Conservation (phyloP, 2,113 vertebrate genomes). For the Silurus asotus region DNA sequence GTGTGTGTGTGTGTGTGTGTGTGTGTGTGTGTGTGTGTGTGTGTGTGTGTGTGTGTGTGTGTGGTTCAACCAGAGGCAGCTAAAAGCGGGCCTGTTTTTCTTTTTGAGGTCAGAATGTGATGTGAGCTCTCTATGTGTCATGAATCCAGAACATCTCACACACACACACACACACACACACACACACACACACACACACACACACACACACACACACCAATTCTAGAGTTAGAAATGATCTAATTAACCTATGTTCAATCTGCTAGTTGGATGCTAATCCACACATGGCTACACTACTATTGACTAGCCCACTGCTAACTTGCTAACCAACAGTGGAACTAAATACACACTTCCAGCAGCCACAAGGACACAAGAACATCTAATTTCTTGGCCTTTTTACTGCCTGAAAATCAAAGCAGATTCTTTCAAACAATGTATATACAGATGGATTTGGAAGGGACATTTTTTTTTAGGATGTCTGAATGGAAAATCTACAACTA, state of each 20-base stretch:
- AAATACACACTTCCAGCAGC: neutral
- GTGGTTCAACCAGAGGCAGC: slow-evolving; percentile 23
- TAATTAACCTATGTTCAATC: neutral
- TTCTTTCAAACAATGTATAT: neutral
- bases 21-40: slow-evolving; percentile 34
- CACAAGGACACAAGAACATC: neutral
- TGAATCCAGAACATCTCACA: slow-evolving; percentile 52
- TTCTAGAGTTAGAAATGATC: too few species aligned
- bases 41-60: slow-evolving; percentile 41
- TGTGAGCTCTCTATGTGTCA: slow-evolving; percentile 33
- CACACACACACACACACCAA: neutral
- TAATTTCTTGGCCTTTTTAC: neutral
- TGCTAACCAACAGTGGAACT: neutral
- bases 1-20: slow-evolving; percentile 42
- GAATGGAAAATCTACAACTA: neutral
- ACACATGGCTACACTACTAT: neutral
- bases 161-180: slow-evolving; percentile 13
- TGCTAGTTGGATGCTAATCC: neutral
- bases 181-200: slow-evolving; percentile 22
- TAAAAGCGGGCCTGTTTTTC: slow-evolving; percentile 39
- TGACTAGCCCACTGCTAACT: neutral
- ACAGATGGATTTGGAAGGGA: neutral
- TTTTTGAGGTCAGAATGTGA: slow-evolving; percentile 44
- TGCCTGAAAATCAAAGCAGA: neutral
- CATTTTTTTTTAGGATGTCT: neutral